A percentile compares a stretch with the other conserved stretches of the same genome.
phyloP scores from a whole-genome alignment of 2,113 vertebrate species.

The Oenanthe melanoleuca region DNA sequence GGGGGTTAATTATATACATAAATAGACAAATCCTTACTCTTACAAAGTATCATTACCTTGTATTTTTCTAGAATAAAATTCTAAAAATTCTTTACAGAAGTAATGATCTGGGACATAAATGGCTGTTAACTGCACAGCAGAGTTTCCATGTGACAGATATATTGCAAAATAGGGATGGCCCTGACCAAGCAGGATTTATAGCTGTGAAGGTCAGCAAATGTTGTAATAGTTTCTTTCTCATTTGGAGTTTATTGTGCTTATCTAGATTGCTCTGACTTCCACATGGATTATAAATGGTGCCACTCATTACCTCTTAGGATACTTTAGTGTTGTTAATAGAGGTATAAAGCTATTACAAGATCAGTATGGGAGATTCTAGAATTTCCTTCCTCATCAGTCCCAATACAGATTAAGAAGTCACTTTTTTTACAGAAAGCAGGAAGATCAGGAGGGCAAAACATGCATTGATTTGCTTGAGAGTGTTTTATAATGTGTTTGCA shows the following conservation, averaged over 20 bases:
- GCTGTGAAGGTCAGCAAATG: conserved; percentile 6
- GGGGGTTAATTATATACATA: background rate
- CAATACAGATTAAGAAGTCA: background rate
- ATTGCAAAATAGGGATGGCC: background rate
- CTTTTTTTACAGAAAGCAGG: background rate
- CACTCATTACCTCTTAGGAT: background rate
- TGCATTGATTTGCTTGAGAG: background rate
- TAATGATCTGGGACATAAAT: background rate
- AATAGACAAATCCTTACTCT: background rate
- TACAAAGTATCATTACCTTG: background rate
- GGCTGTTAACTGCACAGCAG: background rate
- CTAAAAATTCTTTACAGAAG: background rate
- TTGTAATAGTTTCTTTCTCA: background rate
- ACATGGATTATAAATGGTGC: background rate
- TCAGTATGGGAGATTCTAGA: background rate
- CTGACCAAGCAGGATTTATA: background rate
- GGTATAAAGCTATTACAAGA: background rate
- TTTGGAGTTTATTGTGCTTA: background rate
- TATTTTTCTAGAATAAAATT: background rate
- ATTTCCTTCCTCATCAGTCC: background rate
- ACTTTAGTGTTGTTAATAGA: background rate
- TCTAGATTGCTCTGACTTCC: background rate
- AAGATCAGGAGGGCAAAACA: background rate
- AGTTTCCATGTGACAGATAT: background rate
- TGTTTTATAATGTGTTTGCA: background rate